Conservation (phyloP, 2,797 vertebrate genomes). For the Loris lydekkerianus region DNA sequence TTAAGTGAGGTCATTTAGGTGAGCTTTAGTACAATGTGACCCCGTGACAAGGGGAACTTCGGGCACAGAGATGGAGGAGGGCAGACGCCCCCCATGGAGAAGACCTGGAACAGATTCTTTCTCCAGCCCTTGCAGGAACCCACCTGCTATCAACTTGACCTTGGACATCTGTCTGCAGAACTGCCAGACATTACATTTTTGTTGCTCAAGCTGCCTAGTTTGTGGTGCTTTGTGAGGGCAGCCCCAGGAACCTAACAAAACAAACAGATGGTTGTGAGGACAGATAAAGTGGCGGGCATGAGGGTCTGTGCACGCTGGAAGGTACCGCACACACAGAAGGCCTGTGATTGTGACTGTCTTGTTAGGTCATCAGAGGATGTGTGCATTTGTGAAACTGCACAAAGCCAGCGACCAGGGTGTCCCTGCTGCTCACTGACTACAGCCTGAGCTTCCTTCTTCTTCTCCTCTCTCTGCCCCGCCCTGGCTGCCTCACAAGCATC, state of each 20-base stretch:
- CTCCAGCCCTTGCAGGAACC: neutral
- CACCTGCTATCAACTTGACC: neutral
- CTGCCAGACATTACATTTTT: neutral
- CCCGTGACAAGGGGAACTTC: neutral
- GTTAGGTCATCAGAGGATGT: fast-evolving
- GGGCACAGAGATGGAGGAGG: neutral
- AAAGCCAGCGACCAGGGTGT: fast-evolving
- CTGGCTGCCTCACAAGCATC: neutral
- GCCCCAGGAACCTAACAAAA: neutral
- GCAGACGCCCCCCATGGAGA: neutral
- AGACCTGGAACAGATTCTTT: neutral
- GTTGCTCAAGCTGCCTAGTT: fast-evolving
- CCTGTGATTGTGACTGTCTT: neutral
- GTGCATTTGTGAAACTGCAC: neutral
- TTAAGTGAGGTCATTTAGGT: neutral
- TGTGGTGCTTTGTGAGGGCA: neutral
- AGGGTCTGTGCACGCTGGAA: neutral
- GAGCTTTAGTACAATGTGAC: neutral
- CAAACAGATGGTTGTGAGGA: neutral
- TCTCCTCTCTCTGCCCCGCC: too few relatives aligned
- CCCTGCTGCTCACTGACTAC: neutral
- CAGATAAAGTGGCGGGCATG: fast-evolving
- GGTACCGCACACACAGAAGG: fast-evolving
- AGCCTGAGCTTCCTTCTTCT: neutral
- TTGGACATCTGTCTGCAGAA: neutral